Percentiles rank a stretch among this genome's conserved stretches.
phyloP scores from a whole-genome alignment of 2,888 invertebrate genomes.

The Ophioninae sp. region DNA sequence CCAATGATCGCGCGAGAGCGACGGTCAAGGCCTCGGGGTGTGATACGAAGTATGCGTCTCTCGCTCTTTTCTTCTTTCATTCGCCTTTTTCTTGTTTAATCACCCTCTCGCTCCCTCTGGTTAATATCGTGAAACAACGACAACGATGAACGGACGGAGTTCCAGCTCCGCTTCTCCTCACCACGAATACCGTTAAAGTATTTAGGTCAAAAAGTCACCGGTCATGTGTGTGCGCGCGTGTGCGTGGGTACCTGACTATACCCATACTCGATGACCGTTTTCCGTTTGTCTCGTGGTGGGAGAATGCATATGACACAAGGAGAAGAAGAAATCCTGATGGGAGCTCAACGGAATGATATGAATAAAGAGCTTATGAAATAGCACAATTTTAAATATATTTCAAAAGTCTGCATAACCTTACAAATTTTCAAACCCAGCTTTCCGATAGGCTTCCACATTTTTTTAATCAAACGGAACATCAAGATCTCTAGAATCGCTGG shows the following conservation, averaged over 20 bases:
- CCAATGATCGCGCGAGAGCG: constrained; percentile 56
- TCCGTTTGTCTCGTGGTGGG: constrained; percentile 67
- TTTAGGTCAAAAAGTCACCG: constrained; percentile 80
- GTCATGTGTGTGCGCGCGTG: constrained; percentile 63
- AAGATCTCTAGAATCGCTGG: too few relatives aligned
- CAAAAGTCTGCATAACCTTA: too few relatives aligned
- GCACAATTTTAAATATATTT: constrained; percentile 5
- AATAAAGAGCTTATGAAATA: constrained; percentile 21
- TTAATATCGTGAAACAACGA: constrained; percentile 63
- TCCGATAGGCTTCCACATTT: too few relatives aligned
- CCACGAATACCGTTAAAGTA: constrained; percentile 75
- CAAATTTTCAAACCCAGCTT: too few relatives aligned
- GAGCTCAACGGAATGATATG: constrained; percentile 47
- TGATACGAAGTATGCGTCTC: constrained; percentile 36
- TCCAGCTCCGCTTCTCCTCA: constrained; percentile 28
- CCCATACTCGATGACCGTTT: constrained; percentile 62
- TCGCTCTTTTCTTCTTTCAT: constrained; percentile 34
- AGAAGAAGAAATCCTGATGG: constrained; percentile 33
- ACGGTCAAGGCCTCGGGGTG: constrained; percentile 77
- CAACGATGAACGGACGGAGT: constrained; percentile 20
- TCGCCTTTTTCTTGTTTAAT: constrained; percentile 26
- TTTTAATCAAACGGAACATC: too few relatives aligned
- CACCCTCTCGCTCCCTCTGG: constrained; percentile 32
- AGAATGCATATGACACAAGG: constrained; percentile 42
- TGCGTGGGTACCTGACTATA: constrained; percentile 56